These are phyloP conservation scores for Jacana jacana DNA, from an alignment of 2,113 vertebrate genomes.

Conservation along the genomic window DNA sequence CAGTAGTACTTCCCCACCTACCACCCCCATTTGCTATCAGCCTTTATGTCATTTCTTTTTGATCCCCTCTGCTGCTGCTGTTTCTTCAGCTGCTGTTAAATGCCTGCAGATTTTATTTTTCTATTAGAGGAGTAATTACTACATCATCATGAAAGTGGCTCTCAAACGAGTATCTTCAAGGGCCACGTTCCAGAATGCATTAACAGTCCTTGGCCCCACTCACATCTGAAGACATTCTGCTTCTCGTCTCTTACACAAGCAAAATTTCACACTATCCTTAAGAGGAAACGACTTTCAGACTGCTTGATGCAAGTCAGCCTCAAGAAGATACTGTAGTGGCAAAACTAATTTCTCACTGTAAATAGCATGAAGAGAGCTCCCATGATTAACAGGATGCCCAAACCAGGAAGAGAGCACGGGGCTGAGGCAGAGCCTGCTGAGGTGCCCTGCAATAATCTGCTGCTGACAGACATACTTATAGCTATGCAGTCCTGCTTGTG, in stretches of 20 bases:
- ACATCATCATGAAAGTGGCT: neutral
- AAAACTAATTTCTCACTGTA: neutral
- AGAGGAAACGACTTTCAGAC: neutral
- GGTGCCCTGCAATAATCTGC: neutral
- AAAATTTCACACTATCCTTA: neutral
- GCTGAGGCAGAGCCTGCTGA: neutral
- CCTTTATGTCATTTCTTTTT: neutral
- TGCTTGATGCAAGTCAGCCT: neutral
- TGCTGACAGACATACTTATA: neutral
- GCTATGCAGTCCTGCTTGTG: neutral
- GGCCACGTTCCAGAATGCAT: neutral
- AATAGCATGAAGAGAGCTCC: neutral
- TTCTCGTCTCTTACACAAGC: neutral
- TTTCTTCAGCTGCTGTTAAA: constrained; percentile 11
- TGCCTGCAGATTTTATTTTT: neutral
- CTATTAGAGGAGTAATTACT: constrained; percentile 1
- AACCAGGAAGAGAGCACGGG: neutral
- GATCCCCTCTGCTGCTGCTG: neutral
- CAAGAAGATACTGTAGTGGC: neutral
- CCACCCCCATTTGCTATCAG: neutral
- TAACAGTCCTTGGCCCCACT: neutral
- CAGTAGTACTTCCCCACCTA: neutral
- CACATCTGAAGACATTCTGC: neutral
- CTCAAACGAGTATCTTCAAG: neutral
- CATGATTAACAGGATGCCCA: neutral